phyloP scores from a whole-genome alignment of 2,888 invertebrate genomes.

The Drosophila heteroneura region DNA sequence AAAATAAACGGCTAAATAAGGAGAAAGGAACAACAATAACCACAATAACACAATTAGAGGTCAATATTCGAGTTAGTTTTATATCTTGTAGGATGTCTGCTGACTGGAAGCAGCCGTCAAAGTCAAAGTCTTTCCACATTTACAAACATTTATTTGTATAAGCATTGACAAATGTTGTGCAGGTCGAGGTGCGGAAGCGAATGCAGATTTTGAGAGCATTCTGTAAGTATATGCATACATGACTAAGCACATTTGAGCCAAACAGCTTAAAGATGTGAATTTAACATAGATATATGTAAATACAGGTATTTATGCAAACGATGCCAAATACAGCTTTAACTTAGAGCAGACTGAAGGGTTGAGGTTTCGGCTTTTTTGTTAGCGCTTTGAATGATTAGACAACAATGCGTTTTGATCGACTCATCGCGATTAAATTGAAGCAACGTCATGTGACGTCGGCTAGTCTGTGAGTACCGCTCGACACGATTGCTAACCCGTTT shows the following conservation, averaged over 20 bases:
- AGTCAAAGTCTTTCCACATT: conserved; percentile 22
- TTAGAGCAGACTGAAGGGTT: conserved; percentile 4
- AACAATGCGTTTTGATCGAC: conserved; percentile 29
- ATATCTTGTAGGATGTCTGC: neutral
- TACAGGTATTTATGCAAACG: conserved; percentile 40
- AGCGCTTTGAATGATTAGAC: conserved; percentile 24
- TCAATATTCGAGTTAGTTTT: conserved; percentile 26
- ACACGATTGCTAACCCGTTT: conserved; percentile 34
- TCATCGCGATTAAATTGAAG: conserved; percentile 28
- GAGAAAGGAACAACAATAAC: conserved; percentile 9
- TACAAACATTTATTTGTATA: conserved; percentile 19
- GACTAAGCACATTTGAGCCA: conserved; percentile 25
- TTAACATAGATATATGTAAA: neutral
- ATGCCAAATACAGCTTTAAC: neutral
- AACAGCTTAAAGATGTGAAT: conserved; percentile 8
- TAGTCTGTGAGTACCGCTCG: conserved; percentile 19
- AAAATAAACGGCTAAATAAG: conserved; percentile 21
- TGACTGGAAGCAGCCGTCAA: conserved; percentile 9
- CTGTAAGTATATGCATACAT: conserved; percentile 1
- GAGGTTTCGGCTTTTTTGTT: neutral
- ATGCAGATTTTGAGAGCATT: conserved; percentile 12
- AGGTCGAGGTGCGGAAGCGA: conserved; percentile 29
- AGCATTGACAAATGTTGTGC: conserved; percentile 20
- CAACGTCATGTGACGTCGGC: conserved; percentile 22
- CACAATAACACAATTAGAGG: conserved; percentile 26